Base-by-base conservation (phyloP, 1,140 invertebrate species). In the Papilio polytes region DNA sequence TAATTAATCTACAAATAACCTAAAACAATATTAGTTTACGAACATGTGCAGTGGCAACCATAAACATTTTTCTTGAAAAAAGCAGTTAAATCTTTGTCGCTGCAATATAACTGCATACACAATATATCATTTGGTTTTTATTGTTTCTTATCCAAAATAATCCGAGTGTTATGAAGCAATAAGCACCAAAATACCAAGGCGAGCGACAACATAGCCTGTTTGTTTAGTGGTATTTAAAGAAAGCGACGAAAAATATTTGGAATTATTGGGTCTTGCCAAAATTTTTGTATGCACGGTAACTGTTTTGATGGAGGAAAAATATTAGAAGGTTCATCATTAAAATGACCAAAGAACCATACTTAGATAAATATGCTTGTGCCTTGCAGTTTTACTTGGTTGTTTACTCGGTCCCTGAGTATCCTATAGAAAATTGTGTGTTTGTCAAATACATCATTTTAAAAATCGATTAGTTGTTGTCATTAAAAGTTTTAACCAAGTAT, bases 171-270 rank as follows among this genome's bases (percentile, higher is more conserved):
- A 78, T 78, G 56, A 63, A 63, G 77, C 77, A 78, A 78, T 63
- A 41, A 78, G 41, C 56, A 78, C 77, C 77, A 78, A 66, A 78
- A 78, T 78, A 78, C 77, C 77, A 78, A 78, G 77, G 77, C 31
- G n/a, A 76, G 51, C 46, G 20, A 26, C 77, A 44, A 31, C 18
- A 78, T 56, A 78, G 77, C 56, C 41, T 66, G 77, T 78, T 78
- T 78, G 77, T 44, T 78, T 78, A 78, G 77, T 78, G 77, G 77
- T 78, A 78, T 78, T 78, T 78, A 78, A 78, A 63, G 74, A 63
- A 78, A 78, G 53, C 53, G 76, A 20, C 41, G 56, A 36, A 63
- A 63, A 78, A 78, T 59, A 63, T 78, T 78, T 20, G 53, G 77
- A 78, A 63, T 63, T 36, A 78, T 78, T 78, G 77, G 1, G 36